Evolutionary conservation across 2,888 invertebrate species (phyloP).

Genomic region (Thereva unica): DNA sequence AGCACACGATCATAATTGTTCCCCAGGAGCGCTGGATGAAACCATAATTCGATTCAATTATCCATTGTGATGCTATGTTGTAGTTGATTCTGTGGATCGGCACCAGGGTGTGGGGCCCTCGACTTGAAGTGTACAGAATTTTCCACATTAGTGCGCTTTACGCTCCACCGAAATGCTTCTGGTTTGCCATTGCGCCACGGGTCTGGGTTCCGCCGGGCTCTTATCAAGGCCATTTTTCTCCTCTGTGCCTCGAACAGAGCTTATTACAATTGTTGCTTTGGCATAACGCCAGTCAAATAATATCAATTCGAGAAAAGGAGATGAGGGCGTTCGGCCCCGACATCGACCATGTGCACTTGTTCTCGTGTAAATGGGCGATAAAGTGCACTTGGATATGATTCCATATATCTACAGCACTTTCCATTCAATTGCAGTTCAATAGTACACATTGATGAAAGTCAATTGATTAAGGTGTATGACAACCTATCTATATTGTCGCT

Average conservation of each 20-base stretch:
- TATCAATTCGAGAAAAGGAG: constrained; percentile 30
- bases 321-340: constrained; percentile 1
- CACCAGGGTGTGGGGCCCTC: neutral
- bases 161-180: constrained; percentile 12
- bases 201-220: neutral
- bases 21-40: constrained; percentile 18
- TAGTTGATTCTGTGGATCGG: constrained; percentile 3
- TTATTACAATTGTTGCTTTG: constrained; percentile 36
- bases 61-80: constrained; percentile 21
- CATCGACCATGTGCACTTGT: constrained; percentile 15
- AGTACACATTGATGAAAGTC: no score
- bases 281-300: constrained; percentile 32
- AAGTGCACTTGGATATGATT: no score
- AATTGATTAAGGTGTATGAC: no score
- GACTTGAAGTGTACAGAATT: constrained; percentile 15
- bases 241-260: constrained; percentile 24
- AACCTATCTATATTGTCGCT: no score
- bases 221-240: constrained; percentile 20
- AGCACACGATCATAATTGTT: constrained; percentile 23
- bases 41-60: constrained; percentile 30
- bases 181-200: neutral
- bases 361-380: constrained; percentile 3
- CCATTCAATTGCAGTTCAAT: no score
- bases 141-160: constrained; percentile 22
- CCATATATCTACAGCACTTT: no score